Conservation (phyloP, 2,113 vertebrate genomes). For the Pseudorhombus dupliciocellatus region DNA sequence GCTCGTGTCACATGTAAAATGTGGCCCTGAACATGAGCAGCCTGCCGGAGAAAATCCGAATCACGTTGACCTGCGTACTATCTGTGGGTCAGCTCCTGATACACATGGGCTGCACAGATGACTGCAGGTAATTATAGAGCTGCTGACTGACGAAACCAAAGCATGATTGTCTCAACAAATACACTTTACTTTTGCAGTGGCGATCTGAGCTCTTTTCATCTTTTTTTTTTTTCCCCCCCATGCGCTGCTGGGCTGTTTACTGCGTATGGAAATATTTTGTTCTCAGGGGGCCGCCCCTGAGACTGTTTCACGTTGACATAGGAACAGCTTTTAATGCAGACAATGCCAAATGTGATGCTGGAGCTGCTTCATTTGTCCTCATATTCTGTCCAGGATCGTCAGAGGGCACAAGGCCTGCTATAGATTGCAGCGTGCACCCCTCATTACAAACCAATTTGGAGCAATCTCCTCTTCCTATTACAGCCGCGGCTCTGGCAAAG, state of each 20-base stretch:
- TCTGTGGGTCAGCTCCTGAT: neutral
- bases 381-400: slow-evolving; percentile 3
- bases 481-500: neutral
- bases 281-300: neutral
- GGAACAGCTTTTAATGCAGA: slow-evolving; percentile 22
- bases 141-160: slow-evolving; percentile 2
- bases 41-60: slow-evolving; percentile 12
- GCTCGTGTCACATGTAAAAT: slow-evolving; percentile 15
- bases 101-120: neutral
- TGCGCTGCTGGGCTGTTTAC: neutral
- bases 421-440: neutral
- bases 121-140: slow-evolving; percentile 7
- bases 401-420: neutral
- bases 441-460: slow-evolving; percentile 31
- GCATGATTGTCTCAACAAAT: neutral
- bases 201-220: neutral
- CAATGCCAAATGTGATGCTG: neutral
- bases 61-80: neutral
- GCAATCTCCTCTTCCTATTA: neutral
- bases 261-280: neutral
- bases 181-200: neutral
- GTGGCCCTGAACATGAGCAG: slow-evolving; percentile 5
- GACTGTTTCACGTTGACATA: slow-evolving; percentile 1
- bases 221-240: too few relatives aligned
- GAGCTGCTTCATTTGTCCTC: slow-evolving; percentile 26